phyloP scores from a whole-genome alignment of 2,797 vertebrate species.

The Heterohyrax brucei region DNA sequence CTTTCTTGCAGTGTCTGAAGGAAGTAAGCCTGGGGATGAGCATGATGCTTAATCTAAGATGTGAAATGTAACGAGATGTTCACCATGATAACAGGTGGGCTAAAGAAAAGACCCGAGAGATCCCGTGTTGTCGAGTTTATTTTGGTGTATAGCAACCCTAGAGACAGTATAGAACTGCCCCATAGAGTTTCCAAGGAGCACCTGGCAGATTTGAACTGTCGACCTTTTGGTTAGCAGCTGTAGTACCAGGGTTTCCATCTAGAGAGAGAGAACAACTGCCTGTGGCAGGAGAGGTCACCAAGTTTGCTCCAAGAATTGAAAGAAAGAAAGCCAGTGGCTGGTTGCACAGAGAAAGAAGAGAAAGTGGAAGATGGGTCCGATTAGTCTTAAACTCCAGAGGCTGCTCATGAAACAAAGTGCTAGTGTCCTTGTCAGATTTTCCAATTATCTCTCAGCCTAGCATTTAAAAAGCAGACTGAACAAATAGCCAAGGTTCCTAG shows the following conservation, averaged over 20 bases:
- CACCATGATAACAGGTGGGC: background rate
- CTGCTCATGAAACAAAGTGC: background rate
- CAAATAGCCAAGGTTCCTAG: background rate
- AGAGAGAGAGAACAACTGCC: background rate
- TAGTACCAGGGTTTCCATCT: too few relatives aligned
- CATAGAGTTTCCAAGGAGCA: too few relatives aligned
- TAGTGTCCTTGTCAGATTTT: background rate
- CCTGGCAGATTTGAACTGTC: too few relatives aligned
- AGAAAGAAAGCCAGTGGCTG: background rate
- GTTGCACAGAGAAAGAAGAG: background rate
- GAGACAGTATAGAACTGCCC: too few relatives aligned
- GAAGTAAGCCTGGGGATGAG: background rate
- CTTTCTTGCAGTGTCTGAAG: background rate
- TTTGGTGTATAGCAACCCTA: too few relatives aligned
- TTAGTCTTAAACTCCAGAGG: background rate
- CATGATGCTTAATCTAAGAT: background rate
- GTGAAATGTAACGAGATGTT: background rate
- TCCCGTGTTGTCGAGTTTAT: too few relatives aligned
- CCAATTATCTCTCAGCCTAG: background rate
- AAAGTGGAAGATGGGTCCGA: background rate
- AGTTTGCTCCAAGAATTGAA: background rate
- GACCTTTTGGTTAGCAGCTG: too few relatives aligned
- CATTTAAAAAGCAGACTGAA: background rate
- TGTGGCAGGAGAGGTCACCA: background rate
- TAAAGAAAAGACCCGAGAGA: background rate